A percentile compares a stretch with the other conserved stretches of the same genome.
Conservation (phyloP, 2,113 vertebrate species). For the Uria lomvia region DNA sequence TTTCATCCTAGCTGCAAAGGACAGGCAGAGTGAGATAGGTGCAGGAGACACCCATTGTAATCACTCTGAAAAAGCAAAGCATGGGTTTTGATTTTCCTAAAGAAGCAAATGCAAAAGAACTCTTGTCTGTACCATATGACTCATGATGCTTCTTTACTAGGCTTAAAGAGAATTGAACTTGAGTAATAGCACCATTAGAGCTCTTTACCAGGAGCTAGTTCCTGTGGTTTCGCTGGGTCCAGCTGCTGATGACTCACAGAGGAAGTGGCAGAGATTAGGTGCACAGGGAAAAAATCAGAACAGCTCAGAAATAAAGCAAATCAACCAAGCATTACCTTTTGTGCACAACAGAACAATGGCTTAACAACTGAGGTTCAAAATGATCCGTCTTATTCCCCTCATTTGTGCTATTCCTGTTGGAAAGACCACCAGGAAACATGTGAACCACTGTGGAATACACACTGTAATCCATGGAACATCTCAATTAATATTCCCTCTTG, state of each 20-base stretch:
- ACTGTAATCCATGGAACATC: conserved; percentile 86
- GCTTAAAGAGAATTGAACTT: conserved; percentile 80
- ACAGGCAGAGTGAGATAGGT: neutral
- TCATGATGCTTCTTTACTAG: conserved; percentile 66
- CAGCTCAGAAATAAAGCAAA: conserved; percentile 85
- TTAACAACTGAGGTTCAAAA: conserved; percentile 87
- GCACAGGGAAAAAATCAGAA: conserved; percentile 71
- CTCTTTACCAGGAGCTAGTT: conserved; percentile 82
- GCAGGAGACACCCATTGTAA: conserved; percentile 20
- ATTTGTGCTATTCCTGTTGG: conserved; percentile 84
- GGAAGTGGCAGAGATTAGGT: conserved; percentile 83
- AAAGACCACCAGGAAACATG: conserved; percentile 95
- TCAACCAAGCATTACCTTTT: conserved; percentile 98
- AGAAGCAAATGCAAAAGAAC: conserved; percentile 68
- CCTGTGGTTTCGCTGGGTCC: conserved; percentile 79
- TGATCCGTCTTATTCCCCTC: conserved; percentile 82
- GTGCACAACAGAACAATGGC: conserved; percentile 89
- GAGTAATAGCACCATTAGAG: conserved; percentile 91
- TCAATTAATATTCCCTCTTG: conserved; percentile 88
- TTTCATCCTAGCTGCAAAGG: neutral
- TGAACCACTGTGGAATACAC: conserved; percentile 81
- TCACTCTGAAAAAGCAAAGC: conserved; percentile 41
- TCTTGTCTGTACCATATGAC: conserved; percentile 59
- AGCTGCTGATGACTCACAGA: conserved; percentile 88
- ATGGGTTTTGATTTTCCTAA: conserved; percentile 57